phyloP scores from a whole-genome alignment of 2,797 vertebrate species.

The Chrosomus eos region DNA sequence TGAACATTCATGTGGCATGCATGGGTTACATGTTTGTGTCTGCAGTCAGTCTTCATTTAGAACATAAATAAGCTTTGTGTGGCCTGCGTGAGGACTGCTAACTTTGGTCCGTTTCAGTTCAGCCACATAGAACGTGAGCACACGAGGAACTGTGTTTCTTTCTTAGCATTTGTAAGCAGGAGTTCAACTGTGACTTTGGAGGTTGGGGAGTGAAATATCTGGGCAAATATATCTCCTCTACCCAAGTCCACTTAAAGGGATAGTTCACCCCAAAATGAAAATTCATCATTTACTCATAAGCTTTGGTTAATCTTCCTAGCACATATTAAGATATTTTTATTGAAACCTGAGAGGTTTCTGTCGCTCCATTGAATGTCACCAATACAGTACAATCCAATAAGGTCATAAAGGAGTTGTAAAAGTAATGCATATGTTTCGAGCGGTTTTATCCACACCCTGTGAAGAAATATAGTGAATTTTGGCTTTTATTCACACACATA shows the following conservation, averaged over 20 bases:
- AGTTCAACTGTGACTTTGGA: neutral
- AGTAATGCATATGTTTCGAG: neutral
- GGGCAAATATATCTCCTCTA: neutral
- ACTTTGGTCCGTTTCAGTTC: conserved; percentile 66
- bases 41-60: conserved; percentile 76
- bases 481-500: neutral
- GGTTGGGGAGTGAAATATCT: neutral
- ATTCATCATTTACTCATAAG: neutral
- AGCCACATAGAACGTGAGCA: conserved; percentile 17
- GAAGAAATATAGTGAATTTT: neutral
- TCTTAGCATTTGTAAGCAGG: neutral
- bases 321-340: neutral
- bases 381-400: neutral
- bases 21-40: conserved; percentile 64
- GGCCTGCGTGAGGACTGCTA: conserved; percentile 68
- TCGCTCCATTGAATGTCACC: neutral
- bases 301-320: neutral
- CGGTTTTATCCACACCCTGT: neutral
- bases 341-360: neutral
- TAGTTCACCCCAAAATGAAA: neutral
- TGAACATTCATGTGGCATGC: conserved; percentile 73
- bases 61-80: conserved; percentile 68
- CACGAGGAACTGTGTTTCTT: conserved; percentile 10
- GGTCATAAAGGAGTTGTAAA: neutral
- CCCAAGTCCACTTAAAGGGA: neutral